Conservation (phyloP, 2,888 invertebrate genomes). For the Ethmia dodecea region DNA sequence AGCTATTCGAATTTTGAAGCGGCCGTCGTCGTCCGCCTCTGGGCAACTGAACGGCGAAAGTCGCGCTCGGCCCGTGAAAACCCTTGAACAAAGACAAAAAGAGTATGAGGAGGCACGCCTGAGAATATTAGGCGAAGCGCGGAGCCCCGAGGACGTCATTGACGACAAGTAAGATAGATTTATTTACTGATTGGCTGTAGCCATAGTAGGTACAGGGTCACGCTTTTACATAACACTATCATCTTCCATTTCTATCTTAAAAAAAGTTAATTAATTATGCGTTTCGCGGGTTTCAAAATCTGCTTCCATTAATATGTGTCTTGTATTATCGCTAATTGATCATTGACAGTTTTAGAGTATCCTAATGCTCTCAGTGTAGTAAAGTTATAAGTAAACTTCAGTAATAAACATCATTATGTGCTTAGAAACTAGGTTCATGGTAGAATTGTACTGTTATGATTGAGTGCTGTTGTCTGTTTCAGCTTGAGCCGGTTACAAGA, state of each 20-base stretch:
- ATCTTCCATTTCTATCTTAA: conserved; percentile 4
- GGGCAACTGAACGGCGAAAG: conserved; percentile 80
- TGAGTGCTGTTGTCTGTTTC: too few relatives aligned
- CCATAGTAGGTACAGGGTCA: conserved; percentile 8
- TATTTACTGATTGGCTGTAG: conserved; percentile 1
- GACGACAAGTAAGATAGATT: conserved; percentile 75
- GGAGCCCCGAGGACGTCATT: conserved; percentile 85
- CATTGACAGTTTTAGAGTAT: too few relatives aligned
- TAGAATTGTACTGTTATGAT: too few relatives aligned
- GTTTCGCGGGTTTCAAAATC: too few relatives aligned
- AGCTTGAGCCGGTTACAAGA: conserved; percentile 65
- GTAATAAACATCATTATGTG: too few relatives aligned
- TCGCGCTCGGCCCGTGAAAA: conserved; percentile 85
- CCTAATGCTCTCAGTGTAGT: neutral
- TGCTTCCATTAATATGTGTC: too few relatives aligned
- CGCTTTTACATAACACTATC: conserved; percentile 12
- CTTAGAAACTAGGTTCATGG: too few relatives aligned
- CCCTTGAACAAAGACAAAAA: conserved; percentile 92
- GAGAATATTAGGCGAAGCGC: conserved; percentile 92
- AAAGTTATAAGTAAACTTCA: neutral
- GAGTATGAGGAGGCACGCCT: conserved; percentile 95
- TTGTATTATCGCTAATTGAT: too few relatives aligned
- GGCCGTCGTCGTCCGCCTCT: conserved; percentile 77
- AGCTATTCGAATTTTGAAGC: conserved; percentile 89
- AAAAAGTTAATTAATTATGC: too few relatives aligned